Evolutionary conservation across 2,888 invertebrate genomes (phyloP).

Genomic region (Micropterix aruncella): DNA sequence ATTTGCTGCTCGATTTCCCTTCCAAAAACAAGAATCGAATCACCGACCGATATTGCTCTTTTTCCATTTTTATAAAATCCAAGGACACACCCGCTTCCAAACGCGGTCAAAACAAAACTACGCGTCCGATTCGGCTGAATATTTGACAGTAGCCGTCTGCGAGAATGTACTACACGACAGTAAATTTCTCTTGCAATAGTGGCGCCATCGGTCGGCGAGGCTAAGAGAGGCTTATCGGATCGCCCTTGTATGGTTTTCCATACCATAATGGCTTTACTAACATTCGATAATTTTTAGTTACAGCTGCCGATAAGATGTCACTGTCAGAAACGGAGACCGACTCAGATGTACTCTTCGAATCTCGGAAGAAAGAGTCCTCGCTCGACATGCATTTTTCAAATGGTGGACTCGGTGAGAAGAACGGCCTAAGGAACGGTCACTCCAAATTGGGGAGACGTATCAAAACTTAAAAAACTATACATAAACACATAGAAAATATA

Average conservation of each 20-base stretch:
- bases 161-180: conserved; percentile 2
- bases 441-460: conserved; percentile 32
- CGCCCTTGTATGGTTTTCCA: conserved; percentile 13
- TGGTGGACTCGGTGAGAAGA: conserved; percentile 40
- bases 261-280: conserved; percentile 19
- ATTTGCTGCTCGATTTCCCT: conserved; percentile 8
- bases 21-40: conserved; percentile 9
- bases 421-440: conserved; percentile 42
- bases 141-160: conserved; percentile 3
- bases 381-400: conserved; percentile 25
- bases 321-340: conserved; percentile 70
- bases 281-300: too few species aligned
- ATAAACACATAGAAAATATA: too few species aligned
- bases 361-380: conserved; percentile 42
- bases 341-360: conserved; percentile 74
- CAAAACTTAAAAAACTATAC: too few species aligned
- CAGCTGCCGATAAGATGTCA: conserved; percentile 44
- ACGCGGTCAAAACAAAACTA: conserved; percentile 11
- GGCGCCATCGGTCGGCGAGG: background rate
- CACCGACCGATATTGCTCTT: conserved; percentile 9
- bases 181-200: conserved; percentile 4
- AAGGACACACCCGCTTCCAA: conserved; percentile 10
- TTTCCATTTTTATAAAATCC: conserved; percentile 9
- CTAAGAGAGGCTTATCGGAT: conserved; percentile 2
- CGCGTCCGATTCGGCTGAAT: conserved; percentile 2